These are phyloP conservation scores for Azorinus chamasolen DNA, from an alignment of 2,888 invertebrate species.

Conservation along the genomic window DNA sequence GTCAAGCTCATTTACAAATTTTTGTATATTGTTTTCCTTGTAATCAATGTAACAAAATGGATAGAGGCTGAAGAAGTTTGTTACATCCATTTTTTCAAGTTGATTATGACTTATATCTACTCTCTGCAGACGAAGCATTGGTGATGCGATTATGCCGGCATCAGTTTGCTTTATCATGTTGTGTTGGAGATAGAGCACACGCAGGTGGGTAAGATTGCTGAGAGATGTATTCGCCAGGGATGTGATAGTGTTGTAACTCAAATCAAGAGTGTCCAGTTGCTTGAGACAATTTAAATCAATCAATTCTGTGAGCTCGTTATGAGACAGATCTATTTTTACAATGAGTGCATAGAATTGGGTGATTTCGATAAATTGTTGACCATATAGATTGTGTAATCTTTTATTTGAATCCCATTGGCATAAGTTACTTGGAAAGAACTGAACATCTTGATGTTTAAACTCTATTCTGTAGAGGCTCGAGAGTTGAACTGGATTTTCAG, in stretches of 20 bases:
- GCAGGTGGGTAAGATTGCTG: conserved; percentile 19
- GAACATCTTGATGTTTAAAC: conserved; percentile 12
- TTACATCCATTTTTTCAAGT: conserved; percentile 18
- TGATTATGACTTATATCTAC: conserved; percentile 26
- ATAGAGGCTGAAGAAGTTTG: conserved; percentile 34
- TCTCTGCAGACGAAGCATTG: conserved; percentile 10
- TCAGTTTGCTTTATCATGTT: conserved; percentile 31
- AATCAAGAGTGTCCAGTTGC: conserved; percentile 18
- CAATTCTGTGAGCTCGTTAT: conserved; percentile 32
- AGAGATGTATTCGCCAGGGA: conserved; percentile 36
- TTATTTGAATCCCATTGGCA: conserved; percentile 38
- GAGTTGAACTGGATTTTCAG: neutral
- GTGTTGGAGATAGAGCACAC: conserved; percentile 16
- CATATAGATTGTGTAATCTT: conserved; percentile 1
- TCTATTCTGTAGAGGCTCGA: conserved; percentile 19
- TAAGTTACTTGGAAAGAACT: conserved; percentile 44
- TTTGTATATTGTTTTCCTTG: conserved; percentile 7
- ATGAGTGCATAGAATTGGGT: conserved; percentile 10
- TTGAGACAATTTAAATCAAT: conserved; percentile 29
- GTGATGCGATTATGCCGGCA: conserved; percentile 10
- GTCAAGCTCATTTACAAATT: conserved; percentile 19
- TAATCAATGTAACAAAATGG: conserved; percentile 40
- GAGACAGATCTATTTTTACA: conserved; percentile 21
- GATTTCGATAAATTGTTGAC: neutral
- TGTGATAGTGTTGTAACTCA: conserved; percentile 17